Base-by-base conservation (phyloP, 2,113 vertebrate species). In the Indri indri region DNA sequence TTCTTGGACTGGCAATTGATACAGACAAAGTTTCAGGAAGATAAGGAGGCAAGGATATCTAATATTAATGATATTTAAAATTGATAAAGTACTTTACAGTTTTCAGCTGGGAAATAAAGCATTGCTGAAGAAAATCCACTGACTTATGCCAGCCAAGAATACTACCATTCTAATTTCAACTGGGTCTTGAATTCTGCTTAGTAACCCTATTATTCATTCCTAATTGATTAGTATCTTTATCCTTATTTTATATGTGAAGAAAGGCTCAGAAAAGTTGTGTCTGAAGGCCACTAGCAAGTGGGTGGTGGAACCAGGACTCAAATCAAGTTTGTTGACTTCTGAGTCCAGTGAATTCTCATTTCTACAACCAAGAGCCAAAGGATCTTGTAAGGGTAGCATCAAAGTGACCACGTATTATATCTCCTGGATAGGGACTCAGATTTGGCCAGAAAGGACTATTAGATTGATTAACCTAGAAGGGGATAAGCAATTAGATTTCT, bases 11-110 rank as follows among this genome's bases (percentile, higher is more conserved):
- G 17, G 47, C 47, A 87, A 88, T 27, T 94, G 42, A 92, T 73
- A 91, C 40, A 96, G 86, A 89, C 45, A 42, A 95, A 80, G 50
- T 71, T 95, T 30, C 14, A 87, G 47, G 40, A 83, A 82, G 52
- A 91, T 68, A 93, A 86, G 66, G 40, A 91, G 59, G 32, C 63
- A 94, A 82, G 40, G 13, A 77, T n/a, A 90, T 68, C 27, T 61
- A 94, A 80, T 91, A 90, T 90, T 59, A 73, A 94, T 76, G 32
- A 92, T 80, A 80, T 14, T 96, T 95, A 37, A 96, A 93, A 79
- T 0, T 50, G 22, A 52, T 88, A 52, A 61, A 84, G n/a, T 71
- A 6, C 25, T 94, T 97, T 87, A 76, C 6, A 81, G 18, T 93
- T 95, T 92, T 92, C 70, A 84, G 70, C 89, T 94, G 80, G 12